These are phyloP conservation scores for Mylabris sibirica DNA, from an alignment of 2,888 invertebrate species.

Conservation along the genomic window DNA sequence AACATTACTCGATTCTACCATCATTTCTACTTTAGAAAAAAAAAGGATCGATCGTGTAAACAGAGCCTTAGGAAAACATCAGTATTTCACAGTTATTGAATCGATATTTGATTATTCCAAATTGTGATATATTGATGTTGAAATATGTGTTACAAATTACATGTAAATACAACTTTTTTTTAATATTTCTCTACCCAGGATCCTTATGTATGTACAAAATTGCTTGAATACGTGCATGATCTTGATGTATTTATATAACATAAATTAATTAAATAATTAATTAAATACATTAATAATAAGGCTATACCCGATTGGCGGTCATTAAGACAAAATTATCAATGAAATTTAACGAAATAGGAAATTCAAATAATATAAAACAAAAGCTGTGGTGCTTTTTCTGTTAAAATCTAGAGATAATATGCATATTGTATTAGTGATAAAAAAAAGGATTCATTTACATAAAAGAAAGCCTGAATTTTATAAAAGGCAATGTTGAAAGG, in stretches of 20 bases:
- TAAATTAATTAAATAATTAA: neutral
- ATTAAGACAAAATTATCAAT: slow-evolving; percentile 23
- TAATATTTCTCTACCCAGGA: slow-evolving; percentile 40
- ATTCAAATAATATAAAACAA: slow-evolving; percentile 13
- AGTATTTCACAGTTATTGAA: neutral
- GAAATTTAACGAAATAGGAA: neutral
- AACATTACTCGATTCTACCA: slow-evolving; percentile 6
- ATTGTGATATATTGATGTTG: slow-evolving; percentile 14
- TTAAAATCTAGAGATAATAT: slow-evolving; percentile 9
- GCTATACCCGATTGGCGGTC: slow-evolving; percentile 47
- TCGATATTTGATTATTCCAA: neutral
- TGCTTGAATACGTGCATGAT: slow-evolving; percentile 54
- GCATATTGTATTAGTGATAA: neutral
- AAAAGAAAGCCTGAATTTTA: neutral
- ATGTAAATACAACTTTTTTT: slow-evolving; percentile 19
- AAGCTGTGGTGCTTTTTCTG: slow-evolving; percentile 41
- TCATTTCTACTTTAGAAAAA: slow-evolving; percentile 4
- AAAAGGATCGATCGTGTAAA: neutral
- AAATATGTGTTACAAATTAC: slow-evolving; percentile 17
- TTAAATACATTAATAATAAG: slow-evolving; percentile 33
- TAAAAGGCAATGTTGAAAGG: neutral
- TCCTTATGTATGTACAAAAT: slow-evolving; percentile 50
- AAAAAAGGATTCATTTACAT: neutral
- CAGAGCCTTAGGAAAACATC: neutral
- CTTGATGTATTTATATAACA: slow-evolving; percentile 40